phyloP scores from a whole-genome alignment of 2,888 invertebrate species.

The Theretra japonica region DNA sequence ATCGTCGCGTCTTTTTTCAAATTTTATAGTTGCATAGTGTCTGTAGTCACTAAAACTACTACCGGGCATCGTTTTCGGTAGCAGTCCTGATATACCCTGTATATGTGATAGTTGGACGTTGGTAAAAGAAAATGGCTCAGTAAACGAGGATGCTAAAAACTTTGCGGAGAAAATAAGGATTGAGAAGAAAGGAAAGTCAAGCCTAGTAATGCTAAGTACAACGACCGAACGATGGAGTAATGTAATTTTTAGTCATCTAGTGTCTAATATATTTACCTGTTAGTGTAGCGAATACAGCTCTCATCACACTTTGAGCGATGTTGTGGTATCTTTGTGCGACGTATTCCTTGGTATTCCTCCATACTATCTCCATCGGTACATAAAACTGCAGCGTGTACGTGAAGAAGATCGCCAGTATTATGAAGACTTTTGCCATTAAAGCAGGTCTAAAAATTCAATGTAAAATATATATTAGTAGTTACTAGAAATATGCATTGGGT shows the following conservation, averaged over 20 bases:
- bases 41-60: too few relatives aligned
- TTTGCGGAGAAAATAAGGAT: neutral
- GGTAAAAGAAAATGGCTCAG: neutral
- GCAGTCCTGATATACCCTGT: too few relatives aligned
- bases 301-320: slow-evolving; percentile 66
- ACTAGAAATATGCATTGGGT: too few relatives aligned
- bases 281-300: slow-evolving; percentile 72
- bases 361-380: slow-evolving; percentile 96
- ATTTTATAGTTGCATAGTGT: too few relatives aligned
- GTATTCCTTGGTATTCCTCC: slow-evolving; percentile 87
- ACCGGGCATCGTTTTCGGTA: too few relatives aligned
- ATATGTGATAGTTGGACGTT: too few relatives aligned
- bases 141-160: neutral
- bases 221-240: too few relatives aligned
- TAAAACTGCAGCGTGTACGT: slow-evolving; percentile 97
- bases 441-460: slow-evolving; percentile 84
- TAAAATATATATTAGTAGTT: neutral
- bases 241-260: too few relatives aligned
- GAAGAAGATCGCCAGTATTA: slow-evolving; percentile 95
- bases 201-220: too few relatives aligned
- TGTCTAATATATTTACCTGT: slow-evolving; percentile 60
- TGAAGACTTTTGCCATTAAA: slow-evolving; percentile 91
- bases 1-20: too few relatives aligned
- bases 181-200: too few relatives aligned
- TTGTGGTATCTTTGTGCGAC: slow-evolving; percentile 69